phyloP scores from a whole-genome alignment of 2,113 vertebrate genomes.

The Grantiella picta region DNA sequence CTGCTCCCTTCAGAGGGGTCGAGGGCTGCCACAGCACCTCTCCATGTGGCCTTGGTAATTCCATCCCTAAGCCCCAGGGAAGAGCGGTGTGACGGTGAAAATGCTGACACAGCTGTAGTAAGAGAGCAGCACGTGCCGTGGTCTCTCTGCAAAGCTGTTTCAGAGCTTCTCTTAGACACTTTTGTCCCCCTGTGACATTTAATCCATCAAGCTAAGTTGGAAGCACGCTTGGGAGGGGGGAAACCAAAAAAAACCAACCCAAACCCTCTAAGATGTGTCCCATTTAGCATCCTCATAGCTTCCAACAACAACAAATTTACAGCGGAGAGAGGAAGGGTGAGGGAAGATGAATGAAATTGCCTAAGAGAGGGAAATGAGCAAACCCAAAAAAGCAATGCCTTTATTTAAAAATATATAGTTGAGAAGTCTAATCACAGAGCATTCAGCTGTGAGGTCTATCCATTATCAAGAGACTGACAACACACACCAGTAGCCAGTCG shows the following conservation, averaged over 20 bases:
- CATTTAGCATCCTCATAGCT: neutral
- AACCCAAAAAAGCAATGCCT: neutral
- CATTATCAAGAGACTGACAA: conserved; percentile 86
- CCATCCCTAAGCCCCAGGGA: neutral
- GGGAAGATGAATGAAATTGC: conserved; percentile 22
- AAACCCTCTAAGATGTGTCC: neutral
- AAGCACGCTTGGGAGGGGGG: neutral
- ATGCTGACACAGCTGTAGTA: accelerated
- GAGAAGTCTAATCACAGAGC: conserved; percentile 74
- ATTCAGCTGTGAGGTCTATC: conserved; percentile 84
- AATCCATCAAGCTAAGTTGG: neutral
- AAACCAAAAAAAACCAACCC: neutral
- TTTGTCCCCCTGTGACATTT: neutral
- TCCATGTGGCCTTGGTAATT: neutral
- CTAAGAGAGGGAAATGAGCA: neutral
- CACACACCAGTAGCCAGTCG: conserved; percentile 79
- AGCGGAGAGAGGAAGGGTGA: neutral
- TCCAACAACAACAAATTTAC: conserved; percentile 1
- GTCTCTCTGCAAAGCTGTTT: neutral
- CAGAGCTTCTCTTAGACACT: neutral
- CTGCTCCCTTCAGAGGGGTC: accelerated
- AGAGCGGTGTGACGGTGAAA: neutral
- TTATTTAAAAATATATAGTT: conserved; percentile 78
- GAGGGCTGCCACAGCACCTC: neutral
- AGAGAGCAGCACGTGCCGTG: neutral